phyloP scores from a whole-genome alignment of 2,888 invertebrate species.

The Achlya flavicornis region DNA sequence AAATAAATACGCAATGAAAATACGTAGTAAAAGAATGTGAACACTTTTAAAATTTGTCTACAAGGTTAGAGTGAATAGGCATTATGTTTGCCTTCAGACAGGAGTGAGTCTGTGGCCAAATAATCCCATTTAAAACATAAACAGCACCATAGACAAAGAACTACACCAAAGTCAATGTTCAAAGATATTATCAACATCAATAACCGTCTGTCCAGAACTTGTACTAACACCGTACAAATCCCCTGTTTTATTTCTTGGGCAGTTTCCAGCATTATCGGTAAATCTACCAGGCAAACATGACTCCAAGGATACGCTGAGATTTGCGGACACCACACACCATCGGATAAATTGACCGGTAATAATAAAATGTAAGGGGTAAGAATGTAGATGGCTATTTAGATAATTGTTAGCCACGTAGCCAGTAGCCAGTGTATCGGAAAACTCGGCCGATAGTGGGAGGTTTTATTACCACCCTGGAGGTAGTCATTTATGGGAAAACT shows the following conservation, averaged over 20 bases:
- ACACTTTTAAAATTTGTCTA: no score
- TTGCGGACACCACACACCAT: constrained; percentile 67
- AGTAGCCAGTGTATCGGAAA: constrained; percentile 79
- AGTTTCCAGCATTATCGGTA: constrained; percentile 68
- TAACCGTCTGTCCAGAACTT: constrained; percentile 24
- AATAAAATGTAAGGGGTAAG: constrained; percentile 84
- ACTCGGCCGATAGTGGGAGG: constrained; percentile 67
- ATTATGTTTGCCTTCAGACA: no score
- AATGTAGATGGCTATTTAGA: constrained; percentile 85
- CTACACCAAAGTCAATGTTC: not conserved
- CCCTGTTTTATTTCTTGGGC: constrained; percentile 66
- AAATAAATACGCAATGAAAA: no score
- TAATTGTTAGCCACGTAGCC: constrained; percentile 78
- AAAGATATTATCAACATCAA: constrained; percentile 9
- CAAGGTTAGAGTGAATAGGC: no score
- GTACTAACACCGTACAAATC: constrained; percentile 47
- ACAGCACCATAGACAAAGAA: not conserved
- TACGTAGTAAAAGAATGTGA: no score
- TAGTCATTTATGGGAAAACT: constrained; percentile 81
- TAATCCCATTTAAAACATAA: not conserved
- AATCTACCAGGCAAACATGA: constrained; percentile 77
- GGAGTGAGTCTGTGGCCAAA: not conserved
- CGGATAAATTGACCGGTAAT: constrained; percentile 84
- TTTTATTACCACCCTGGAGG: constrained; percentile 76
- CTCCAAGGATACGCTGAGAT: constrained; percentile 70